Evolutionary conservation across 1,140 invertebrate genomes (phyloP), one percentile per base, ranked within the genome.

Genomic region (Colletes latitarsis): DNA sequence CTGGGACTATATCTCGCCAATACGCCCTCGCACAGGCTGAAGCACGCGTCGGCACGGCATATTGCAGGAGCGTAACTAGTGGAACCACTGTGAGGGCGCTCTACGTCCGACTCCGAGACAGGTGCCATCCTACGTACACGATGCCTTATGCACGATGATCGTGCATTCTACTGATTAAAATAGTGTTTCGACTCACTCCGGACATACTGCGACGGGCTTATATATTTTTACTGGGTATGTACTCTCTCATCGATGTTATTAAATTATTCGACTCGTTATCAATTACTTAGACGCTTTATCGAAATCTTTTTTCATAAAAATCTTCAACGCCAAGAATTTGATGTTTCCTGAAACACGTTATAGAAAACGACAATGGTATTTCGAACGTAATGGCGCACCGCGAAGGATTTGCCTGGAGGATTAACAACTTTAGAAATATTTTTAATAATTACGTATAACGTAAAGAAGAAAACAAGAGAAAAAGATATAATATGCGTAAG

Each of bases 11-110:
- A 53, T 81, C 75, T 77, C 62, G 74, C 79, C 82, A 80, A 77
- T 84, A 87, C 84, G 74, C 79, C 72, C 81, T 85, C 82, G 74
- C 81, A 86, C 79, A 71, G 69, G 71, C 76, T 62, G 73, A 81
- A 86, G 81, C 84, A 85, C 85, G 84, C 84, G 83, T 86, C 85
- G 71, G 55, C 84, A 77, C 74, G 53, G 68, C 70, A 60, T 82
- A 75, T 86, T 15, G 52, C 81, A 87, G 84, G 72, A 57, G 66
- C 73, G 81, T 87, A 86, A 83, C 80, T 55, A 86, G 73, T 46
- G 60, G 68, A 49, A 64, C 58, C 81, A 46, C 43, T 39, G 69
- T 5, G 39, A 73, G 81, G 74, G 72, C 41, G 78, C 75, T 77
- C 64, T 41, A 39, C 8, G 66, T 64, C 52, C 30, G 14, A 84